Conservation (phyloP, 2,888 invertebrate genomes). For the Sinodicranocentrus sp. region DNA sequence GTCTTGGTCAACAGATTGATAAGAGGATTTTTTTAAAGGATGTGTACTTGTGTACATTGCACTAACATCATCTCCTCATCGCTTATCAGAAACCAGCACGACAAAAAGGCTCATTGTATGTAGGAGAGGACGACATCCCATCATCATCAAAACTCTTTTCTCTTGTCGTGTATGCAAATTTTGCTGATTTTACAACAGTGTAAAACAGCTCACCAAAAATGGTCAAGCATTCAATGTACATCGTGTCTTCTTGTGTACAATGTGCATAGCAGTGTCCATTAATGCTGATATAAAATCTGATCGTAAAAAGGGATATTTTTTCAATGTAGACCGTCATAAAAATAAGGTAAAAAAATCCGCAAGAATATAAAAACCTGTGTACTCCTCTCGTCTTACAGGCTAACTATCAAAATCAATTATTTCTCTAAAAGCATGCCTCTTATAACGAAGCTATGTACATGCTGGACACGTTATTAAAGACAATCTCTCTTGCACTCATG, state of each 20-base stretch:
- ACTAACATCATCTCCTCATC: no score
- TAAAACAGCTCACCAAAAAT: slow-evolving; percentile 56
- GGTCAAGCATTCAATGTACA: slow-evolving; percentile 7
- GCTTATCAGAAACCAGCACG: no score
- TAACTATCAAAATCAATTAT: slow-evolving; percentile 58
- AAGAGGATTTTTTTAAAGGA: slow-evolving; percentile 29
- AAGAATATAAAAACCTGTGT: slow-evolving; percentile 34
- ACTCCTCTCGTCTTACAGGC: slow-evolving; percentile 7
- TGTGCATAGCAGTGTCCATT: no score
- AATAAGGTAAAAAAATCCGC: not conserved
- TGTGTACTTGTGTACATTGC: no score
- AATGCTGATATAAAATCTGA: no score
- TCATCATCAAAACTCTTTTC: not conserved
- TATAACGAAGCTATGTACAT: no score
- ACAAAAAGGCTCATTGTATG: no score
- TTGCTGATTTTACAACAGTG: slow-evolving; percentile 54
- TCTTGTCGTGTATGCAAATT: slow-evolving; percentile 46
- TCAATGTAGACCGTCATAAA: slow-evolving; percentile 1
- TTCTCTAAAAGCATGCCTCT: not conserved
- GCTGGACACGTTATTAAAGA: no score
- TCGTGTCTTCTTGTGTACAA: no score
- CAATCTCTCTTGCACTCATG: no score
- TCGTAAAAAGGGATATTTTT: slow-evolving; percentile 51
- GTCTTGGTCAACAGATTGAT: slow-evolving; percentile 32
- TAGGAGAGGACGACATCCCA: not conserved